These are phyloP conservation scores for Capromys pilorides DNA, from an alignment of 2,797 vertebrate species.

Conservation along the genomic window DNA sequence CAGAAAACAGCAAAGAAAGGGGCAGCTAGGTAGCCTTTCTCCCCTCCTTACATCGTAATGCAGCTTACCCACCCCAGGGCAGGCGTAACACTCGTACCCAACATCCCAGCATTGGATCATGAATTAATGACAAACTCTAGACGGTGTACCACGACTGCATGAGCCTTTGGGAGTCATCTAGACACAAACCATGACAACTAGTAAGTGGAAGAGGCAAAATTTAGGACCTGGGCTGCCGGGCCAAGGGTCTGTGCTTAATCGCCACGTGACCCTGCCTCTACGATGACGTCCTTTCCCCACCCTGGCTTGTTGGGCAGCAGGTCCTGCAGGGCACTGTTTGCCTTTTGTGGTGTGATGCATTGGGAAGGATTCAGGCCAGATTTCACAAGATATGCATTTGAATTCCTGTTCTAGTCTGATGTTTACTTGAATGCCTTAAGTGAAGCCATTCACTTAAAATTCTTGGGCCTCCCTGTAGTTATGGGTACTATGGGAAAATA, in stretches of 20 bases:
- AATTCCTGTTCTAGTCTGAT: neutral
- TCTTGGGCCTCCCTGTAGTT: neutral
- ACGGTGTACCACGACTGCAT: too few species aligned
- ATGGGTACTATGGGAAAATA: neutral
- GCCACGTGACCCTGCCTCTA: neutral
- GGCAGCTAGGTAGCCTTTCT: too few species aligned
- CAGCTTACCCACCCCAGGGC: too few species aligned
- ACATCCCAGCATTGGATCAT: too few species aligned
- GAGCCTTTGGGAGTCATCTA: too few species aligned
- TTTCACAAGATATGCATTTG: neutral
- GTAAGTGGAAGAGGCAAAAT: neutral
- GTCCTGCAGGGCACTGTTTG: too few species aligned
- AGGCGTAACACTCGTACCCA: too few species aligned
- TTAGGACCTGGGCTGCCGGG: neutral
- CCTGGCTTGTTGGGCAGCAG: accelerated
- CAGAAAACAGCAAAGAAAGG: too few species aligned
- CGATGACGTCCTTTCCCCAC: neutral
- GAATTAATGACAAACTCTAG: too few species aligned
- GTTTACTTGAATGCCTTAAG: neutral
- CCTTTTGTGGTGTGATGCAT: accelerated
- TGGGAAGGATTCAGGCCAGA: neutral
- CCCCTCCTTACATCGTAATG: too few species aligned
- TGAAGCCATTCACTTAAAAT: neutral
- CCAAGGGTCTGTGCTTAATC: neutral
- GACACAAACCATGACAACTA: too few species aligned